Percentiles rank a stretch among this genome's conserved stretches.
Conservation (phyloP, 2,113 vertebrate species). For the Panthera leo region DNA sequence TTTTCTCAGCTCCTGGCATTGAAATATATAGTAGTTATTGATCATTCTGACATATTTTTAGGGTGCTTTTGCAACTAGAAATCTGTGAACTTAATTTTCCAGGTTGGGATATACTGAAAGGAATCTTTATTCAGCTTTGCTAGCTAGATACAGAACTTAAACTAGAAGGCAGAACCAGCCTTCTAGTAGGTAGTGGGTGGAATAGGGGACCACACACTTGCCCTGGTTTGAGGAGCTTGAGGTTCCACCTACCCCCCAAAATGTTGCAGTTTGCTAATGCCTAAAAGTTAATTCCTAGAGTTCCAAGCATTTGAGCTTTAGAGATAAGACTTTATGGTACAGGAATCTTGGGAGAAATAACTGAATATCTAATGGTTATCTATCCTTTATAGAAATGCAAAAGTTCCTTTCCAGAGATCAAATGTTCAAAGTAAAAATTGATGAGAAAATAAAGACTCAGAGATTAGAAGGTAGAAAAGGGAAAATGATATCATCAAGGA, state of each 20-base stretch:
- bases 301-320: not conserved
- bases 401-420: not conserved
- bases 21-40: slow-evolving; percentile 42
- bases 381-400: not conserved
- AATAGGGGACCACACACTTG: not conserved
- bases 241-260: not conserved
- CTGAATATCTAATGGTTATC: not conserved
- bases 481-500: not conserved
- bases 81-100: slow-evolving; percentile 33
- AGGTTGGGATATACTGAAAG: not conserved
- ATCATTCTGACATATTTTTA: slow-evolving; percentile 50
- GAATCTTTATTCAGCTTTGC: not conserved
- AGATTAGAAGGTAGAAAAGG: not conserved
- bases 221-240: not conserved
- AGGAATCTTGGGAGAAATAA: not conserved
- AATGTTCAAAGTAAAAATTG: not conserved
- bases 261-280: not conserved
- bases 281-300: not conserved
- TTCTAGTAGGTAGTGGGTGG: not conserved
- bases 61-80: not conserved
- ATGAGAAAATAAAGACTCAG: not conserved
- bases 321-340: not conserved
- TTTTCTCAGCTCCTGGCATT: slow-evolving; percentile 44
- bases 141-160: not conserved
- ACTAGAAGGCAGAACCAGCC: not conserved